Evolutionary conservation across 2,888 invertebrate genomes (phyloP), one percentile per base, ranked within the genome.

Genomic region (Creontiades dilutus): DNA sequence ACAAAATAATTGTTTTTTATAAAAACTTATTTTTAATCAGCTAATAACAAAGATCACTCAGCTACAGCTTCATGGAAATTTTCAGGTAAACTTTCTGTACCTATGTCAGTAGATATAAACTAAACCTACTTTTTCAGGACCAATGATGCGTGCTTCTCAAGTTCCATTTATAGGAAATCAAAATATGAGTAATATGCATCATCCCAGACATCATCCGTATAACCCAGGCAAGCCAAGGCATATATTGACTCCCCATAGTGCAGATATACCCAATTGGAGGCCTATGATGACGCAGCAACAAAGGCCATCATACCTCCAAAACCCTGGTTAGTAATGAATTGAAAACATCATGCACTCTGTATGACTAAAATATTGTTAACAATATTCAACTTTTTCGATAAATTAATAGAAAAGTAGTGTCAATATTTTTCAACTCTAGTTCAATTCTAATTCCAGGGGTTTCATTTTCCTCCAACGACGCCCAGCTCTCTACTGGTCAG

Each of bases 221-320:
- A 89, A 82, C 52, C 28, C 75, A n/a, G 89, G 89, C 27, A 89
- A 89, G 48, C 89, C 89, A 14, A 47, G 82, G 23, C 89, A 84
- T 61, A 19, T 61, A 23, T 55, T 89, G 82, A 27, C 27, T n/a
- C 52, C 78, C n/a, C 89, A 82, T 68, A 61, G 28, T 23, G 1
- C 89, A 57, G 82, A 81, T n/a, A 81, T 55, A 19, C 27, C 75
- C n/a, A 86, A 55, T 48, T 90, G 90, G 90, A 86, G 90, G 27
- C 85, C 91, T 28, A 23, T 91, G 46, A 61, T 91, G 86, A 55
- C 90, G 27, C 91, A 91, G 27, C 90, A 90, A 82, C 90, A 91
- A 19, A 82, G 89, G 57, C 91, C 90, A 75, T 91, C 91, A 46
- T 91, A 92, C 81, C 90, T 90, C 13, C 91, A 91, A 80, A 90